A percentile compares a stretch with the other conserved stretches of the same genome.
Evolutionary conservation across 2,888 invertebrate species (phyloP).

Genomic region (Laspeyria flexula): DNA sequence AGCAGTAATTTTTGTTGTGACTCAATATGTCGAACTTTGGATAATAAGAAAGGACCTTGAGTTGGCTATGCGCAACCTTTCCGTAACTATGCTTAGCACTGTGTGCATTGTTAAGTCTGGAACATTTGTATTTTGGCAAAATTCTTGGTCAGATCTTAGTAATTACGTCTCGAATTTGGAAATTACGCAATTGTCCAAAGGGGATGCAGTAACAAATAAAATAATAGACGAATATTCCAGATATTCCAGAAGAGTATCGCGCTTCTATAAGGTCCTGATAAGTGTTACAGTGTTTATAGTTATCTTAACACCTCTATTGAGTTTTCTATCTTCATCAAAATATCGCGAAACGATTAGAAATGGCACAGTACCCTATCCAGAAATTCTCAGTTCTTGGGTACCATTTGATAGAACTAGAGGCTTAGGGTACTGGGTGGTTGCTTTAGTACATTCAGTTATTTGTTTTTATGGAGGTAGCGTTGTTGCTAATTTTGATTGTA

Average conservation of each 20-base stretch:
- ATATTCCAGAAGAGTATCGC: constrained; percentile 69
- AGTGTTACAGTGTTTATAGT: constrained; percentile 65
- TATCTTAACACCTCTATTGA: constrained; percentile 62
- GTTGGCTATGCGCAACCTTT: constrained; percentile 67
- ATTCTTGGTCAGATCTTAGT: constrained; percentile 61
- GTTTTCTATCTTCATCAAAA: constrained; percentile 53
- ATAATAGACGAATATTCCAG: constrained; percentile 60
- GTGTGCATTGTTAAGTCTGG: constrained; percentile 68
- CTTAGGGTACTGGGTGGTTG: constrained; percentile 60
- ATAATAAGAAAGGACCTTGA: constrained; percentile 58
- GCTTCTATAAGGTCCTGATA: constrained; percentile 67
- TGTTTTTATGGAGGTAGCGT: constrained; percentile 74
- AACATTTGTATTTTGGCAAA: constrained; percentile 67
- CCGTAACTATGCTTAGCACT: constrained; percentile 69
- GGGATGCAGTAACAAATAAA: constrained; percentile 40
- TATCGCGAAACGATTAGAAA: constrained; percentile 49
- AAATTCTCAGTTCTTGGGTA: constrained; percentile 75
- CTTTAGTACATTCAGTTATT: constrained; percentile 58
- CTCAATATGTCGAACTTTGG: constrained; percentile 73
- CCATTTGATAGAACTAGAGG: constrained; percentile 68
- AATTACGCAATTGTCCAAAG: constrained; percentile 51
- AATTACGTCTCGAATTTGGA: constrained; percentile 63
- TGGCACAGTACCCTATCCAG: constrained; percentile 62
- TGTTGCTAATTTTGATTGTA: constrained; percentile 73
- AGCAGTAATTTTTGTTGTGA: constrained; percentile 61